Conservation (phyloP, 2,797 vertebrate genomes). For the Urocyon cinereoargenteus region DNA sequence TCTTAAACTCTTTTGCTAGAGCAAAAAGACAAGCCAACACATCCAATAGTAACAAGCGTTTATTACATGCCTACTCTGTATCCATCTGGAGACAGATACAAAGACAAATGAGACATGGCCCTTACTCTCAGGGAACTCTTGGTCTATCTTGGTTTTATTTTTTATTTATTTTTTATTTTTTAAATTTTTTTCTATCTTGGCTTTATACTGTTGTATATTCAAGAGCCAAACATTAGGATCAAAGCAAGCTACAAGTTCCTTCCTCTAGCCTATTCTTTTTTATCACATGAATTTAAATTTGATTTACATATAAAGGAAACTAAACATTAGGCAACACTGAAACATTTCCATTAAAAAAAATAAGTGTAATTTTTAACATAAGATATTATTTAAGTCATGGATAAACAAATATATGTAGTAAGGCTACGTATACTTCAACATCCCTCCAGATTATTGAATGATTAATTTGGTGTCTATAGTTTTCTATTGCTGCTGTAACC, state of each 20-base stretch:
- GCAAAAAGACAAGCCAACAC: background rate
- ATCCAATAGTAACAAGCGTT: background rate
- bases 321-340: background rate
- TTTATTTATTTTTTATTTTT: too few relatives aligned
- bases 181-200: background rate
- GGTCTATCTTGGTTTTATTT: background rate
- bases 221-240: background rate
- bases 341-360: constrained; percentile 34
- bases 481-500: background rate
- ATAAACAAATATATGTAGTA: background rate
- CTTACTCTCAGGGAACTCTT: background rate
- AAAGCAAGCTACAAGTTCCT: constrained; percentile 31
- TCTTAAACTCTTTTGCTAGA: background rate
- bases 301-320: constrained; percentile 18
- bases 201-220: background rate
- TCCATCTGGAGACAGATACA: background rate
- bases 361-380: background rate
- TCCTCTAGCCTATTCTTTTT: background rate
- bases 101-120: background rate
- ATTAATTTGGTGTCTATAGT: background rate
- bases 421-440: background rate
- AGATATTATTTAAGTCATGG: background rate
- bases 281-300: constrained; percentile 25
- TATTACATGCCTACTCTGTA: background rate
- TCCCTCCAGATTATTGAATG: background rate